Evolutionary conservation across 2,797 vertebrate genomes (phyloP).

Genomic region (Notoglanidium macrostoma): DNA sequence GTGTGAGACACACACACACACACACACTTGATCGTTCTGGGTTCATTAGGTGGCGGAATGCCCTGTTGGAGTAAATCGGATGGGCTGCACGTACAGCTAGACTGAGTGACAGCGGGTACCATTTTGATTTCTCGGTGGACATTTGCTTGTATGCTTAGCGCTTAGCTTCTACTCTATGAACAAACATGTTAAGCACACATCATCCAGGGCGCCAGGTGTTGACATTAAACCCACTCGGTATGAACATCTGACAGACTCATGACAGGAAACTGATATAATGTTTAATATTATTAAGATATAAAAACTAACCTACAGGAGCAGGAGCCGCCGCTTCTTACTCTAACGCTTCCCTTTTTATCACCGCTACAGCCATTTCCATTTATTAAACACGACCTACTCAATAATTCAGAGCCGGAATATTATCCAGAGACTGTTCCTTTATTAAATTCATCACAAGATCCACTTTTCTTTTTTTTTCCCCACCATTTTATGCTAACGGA

Average conservation of each 20-base stretch:
- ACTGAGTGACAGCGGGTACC: constrained; percentile 14
- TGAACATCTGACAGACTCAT: constrained; percentile 5
- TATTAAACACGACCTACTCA: constrained; percentile 22
- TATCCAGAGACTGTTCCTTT: constrained; percentile 21
- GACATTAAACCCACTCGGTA: constrained; percentile 2
- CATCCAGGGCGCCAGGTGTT: background rate
- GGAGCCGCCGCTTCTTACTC: background rate
- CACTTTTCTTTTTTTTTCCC: background rate
- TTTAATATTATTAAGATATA: constrained; percentile 36
- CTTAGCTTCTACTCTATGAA: background rate
- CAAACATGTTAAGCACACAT: constrained; percentile 17
- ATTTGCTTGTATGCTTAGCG: background rate
- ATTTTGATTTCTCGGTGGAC: constrained; percentile 22
- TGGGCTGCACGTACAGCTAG: background rate
- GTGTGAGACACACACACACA: constrained; percentile 28
- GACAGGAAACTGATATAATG: constrained; percentile 26
- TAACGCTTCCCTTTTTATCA: background rate
- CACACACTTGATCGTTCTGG: constrained; percentile 28
- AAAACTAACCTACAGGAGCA: background rate
- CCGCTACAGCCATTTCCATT: background rate
- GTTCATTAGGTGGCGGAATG: constrained; percentile 39
- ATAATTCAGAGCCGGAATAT: constrained; percentile 13
- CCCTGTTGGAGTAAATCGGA: constrained; percentile 15
- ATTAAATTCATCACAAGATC: constrained; percentile 9
- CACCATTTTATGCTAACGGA: background rate